Base-by-base conservation (phyloP, 2,797 vertebrate genomes). In the Rousettus madagascariensis region DNA sequence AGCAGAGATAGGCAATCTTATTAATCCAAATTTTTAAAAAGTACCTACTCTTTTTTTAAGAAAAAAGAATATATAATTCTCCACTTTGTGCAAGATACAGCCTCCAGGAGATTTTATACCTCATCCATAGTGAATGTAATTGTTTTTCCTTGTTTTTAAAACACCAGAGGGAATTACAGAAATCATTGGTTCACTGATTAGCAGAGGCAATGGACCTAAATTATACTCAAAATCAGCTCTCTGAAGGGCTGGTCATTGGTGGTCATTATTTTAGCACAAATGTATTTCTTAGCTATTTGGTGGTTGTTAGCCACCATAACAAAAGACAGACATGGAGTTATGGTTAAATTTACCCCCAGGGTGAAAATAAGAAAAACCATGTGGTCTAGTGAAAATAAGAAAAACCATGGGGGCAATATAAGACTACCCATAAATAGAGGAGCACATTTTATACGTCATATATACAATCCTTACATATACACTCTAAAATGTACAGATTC, bases 151-250 rank as follows among this genome's bases (percentile, higher is more conserved):
- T 90, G 59, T 38, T 66, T 93, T 93, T 96, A 95, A 96, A 86
- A 84, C 33, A 92, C 74, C 65, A 89, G 57, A 84, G 63, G 88
- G 74, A 92, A 94, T 95, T 86, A 71, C 7, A 86, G n/a, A 63
- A 97, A 94, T 96, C 85, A 91, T 8, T 91, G 86, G 41, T 83
- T 96, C 83, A 95, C 86, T 94, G 86, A 97, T 95, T 89, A 94
- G 65, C 72, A 79, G 3, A 84, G 95, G 59, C 33, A 72, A 72
- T 82, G 69, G 36, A 38, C 53, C 19, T 66, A 72, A 43, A 92
- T 95, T 92, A 89, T 71, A 86, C 43, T 13, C 59, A 51, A 87
- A 95, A 88, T 95, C 22, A 86, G 65, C 91, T 95, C 82, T 97
- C 88, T 46, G 41, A 92, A 93, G 69, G 71, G 79, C 16, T 93